A percentile compares a stretch with the other conserved stretches of the same genome.
phyloP scores from a whole-genome alignment of 2,797 vertebrate genomes.

The Anniella stebbinsi region DNA sequence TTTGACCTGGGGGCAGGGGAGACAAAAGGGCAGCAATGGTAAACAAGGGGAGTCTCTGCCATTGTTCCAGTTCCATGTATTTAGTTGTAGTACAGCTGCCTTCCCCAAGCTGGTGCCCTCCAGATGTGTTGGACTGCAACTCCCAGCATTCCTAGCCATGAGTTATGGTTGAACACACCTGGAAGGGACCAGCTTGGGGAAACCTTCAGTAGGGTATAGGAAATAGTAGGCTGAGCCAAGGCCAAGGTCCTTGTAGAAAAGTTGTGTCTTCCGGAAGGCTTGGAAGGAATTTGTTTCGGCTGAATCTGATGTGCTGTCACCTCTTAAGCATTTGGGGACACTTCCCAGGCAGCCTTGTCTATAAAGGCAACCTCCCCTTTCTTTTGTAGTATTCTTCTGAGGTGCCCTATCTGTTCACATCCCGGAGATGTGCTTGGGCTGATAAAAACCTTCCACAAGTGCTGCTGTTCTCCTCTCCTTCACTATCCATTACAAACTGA shows the following conservation, averaged over 20 bases:
- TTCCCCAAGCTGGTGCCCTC: neutral
- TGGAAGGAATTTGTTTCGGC: neutral
- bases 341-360: neutral
- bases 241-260: neutral
- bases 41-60: neutral
- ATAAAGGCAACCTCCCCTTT: neutral
- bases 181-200: neutral
- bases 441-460: neutral
- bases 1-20: neutral
- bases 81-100: neutral
- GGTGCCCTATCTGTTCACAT: neutral
- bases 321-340: neutral
- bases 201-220: neutral
- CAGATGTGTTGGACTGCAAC: neutral
- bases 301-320: neutral
- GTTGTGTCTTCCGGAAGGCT: neutral
- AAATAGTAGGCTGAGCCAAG: neutral
- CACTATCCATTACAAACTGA: neutral
- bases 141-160: neutral
- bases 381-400: neutral
- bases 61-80: neutral
- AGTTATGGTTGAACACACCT: neutral
- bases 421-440: neutral
- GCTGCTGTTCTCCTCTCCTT: neutral
- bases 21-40: neutral